Evolutionary conservation across 64 coral and sea anemone species (phyloP).

Genomic region (Stichodactyla mertensii): DNA sequence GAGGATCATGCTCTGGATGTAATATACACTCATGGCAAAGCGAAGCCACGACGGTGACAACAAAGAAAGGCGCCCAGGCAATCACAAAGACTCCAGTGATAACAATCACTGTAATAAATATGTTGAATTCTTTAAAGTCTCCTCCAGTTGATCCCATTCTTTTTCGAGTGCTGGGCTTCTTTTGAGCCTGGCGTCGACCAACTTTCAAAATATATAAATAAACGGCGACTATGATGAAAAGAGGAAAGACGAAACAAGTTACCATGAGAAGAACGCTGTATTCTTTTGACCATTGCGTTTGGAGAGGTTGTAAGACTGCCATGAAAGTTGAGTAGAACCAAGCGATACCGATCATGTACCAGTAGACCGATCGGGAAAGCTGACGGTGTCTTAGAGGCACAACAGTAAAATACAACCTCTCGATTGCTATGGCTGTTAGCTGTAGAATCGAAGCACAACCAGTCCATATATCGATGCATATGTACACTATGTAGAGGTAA

Average conservation of each 20-base stretch:
- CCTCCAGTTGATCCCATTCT: slow-evolving; percentile 19
- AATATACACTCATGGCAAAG: slow-evolving; percentile 22
- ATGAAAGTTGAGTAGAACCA: slow-evolving; percentile 53
- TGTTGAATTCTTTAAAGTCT: slow-evolving; percentile 38
- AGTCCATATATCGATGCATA: slow-evolving; percentile 47
- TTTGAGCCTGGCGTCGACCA: slow-evolving; percentile 27
- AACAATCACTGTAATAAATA: slow-evolving; percentile 45
- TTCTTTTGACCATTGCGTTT: slow-evolving; percentile 39
- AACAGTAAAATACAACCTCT: slow-evolving; percentile 54
- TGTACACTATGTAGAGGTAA: slow-evolving; percentile 22
- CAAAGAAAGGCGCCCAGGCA: slow-evolving; percentile 70
- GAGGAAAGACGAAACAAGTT: slow-evolving; percentile 47
- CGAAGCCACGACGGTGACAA: slow-evolving; percentile 49
- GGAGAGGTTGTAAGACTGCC: slow-evolving; percentile 50
- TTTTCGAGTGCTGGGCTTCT: neutral
- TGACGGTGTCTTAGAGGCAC: slow-evolving; percentile 65
- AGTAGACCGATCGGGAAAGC: slow-evolving; percentile 30
- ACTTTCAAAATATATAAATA: slow-evolving; percentile 67
- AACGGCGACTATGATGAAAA: slow-evolving; percentile 50
- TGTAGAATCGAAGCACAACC: slow-evolving; percentile 65
- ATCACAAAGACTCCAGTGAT: slow-evolving; percentile 61
- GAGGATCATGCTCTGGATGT: neutral
- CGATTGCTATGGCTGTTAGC: slow-evolving; percentile 62
- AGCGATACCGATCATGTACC: slow-evolving; percentile 33
- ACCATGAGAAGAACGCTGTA: slow-evolving; percentile 37